Conservation (phyloP, 2,113 vertebrate genomes). For the Copsychus sechellarum region DNA sequence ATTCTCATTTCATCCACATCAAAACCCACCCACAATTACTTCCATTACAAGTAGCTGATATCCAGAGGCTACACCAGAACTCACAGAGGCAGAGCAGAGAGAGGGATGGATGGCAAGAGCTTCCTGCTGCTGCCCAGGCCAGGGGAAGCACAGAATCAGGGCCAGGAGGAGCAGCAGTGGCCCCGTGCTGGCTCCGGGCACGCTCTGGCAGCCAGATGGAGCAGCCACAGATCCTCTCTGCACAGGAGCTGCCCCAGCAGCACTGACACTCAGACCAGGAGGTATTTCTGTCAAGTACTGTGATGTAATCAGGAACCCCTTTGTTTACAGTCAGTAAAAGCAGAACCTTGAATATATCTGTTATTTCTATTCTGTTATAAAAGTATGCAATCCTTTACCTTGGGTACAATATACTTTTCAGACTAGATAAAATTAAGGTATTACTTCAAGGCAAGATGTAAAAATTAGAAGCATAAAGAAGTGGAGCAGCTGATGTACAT, state of each 20-base stretch:
- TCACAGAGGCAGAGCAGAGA: accelerated
- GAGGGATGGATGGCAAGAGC: accelerated
- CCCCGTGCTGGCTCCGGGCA: not conserved
- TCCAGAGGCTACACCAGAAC: accelerated
- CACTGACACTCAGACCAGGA: accelerated
- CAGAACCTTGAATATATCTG: not conserved
- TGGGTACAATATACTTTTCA: not conserved
- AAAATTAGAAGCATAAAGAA: not conserved
- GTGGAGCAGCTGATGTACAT: not conserved
- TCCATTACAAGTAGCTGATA: not conserved
- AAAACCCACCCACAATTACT: accelerated
- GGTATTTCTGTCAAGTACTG: not conserved
- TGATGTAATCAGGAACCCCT: not conserved
- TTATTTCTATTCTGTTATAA: not conserved
- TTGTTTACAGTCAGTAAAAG: not conserved
- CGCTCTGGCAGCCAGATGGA: not conserved
- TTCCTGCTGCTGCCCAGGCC: not conserved
- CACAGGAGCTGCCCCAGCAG: not conserved
- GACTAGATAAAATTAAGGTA: not conserved
- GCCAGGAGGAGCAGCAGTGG: not conserved
- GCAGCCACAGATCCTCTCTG: not conserved
- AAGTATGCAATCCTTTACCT: not conserved
- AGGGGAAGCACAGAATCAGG: accelerated
- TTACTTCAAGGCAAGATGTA: not conserved
- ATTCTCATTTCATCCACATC: too few relatives aligned